Conservation (phyloP, 2,113 vertebrate species). For the Labeo catla region DNA sequence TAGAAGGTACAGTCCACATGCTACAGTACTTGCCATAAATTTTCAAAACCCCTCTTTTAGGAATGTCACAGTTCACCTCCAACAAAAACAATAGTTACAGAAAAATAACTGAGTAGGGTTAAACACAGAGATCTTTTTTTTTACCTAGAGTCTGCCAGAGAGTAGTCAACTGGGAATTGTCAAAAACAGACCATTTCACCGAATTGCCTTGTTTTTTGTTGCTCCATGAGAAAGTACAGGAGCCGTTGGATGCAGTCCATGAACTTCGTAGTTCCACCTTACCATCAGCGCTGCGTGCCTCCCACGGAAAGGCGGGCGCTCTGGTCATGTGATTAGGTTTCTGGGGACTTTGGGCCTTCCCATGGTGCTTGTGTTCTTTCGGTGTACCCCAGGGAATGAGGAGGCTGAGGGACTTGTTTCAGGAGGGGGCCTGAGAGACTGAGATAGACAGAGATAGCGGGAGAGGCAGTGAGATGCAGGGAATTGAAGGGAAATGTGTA, state of each 20-base stretch:
- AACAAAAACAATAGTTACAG: conserved; percentile 68
- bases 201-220: conserved; percentile 69
- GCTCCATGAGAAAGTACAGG: conserved; percentile 79
- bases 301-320: conserved; percentile 65
- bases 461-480: conserved; percentile 52
- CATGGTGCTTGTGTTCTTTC: conserved; percentile 79
- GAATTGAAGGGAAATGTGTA: conserved; percentile 44
- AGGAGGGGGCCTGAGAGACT: conserved; percentile 29
- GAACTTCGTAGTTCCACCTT: conserved; percentile 64
- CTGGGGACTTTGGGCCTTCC: conserved; percentile 77
- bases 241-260: conserved; percentile 74
- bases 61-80: conserved; percentile 63
- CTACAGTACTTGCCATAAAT: conserved; percentile 45
- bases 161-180: conserved; percentile 66
- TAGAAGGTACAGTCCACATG: conserved; percentile 29
- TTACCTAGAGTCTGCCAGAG: conserved; percentile 64
- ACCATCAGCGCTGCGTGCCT: conserved; percentile 66
- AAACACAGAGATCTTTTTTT: conserved; percentile 54
- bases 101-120: conserved; percentile 58
- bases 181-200: conserved; percentile 68
- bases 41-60: conserved; percentile 48
- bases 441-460: conserved; percentile 57
- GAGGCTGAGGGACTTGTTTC: conserved; percentile 56
- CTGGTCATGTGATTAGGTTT: conserved; percentile 65
- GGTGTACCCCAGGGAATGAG: conserved; percentile 62